These are phyloP conservation scores for Anthoscopus minutus DNA, from an alignment of 2,113 vertebrate genomes.

Conservation along the genomic window DNA sequence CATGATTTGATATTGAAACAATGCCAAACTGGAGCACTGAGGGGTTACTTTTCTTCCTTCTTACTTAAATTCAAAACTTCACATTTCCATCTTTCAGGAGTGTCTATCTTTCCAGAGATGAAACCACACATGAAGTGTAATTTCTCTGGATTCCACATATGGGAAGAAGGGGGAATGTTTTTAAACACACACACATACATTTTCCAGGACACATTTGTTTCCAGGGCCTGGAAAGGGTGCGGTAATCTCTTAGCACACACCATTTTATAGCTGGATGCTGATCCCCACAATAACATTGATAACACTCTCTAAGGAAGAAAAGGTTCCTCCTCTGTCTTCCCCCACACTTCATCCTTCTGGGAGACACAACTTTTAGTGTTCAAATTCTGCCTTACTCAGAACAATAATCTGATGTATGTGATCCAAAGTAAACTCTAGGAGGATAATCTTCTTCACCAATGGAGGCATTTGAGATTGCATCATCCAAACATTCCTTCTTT, in stretches of 20 bases:
- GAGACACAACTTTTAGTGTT: background rate
- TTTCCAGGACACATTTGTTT: background rate
- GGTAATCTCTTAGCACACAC: background rate
- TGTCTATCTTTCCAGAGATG: background rate
- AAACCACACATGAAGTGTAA: background rate
- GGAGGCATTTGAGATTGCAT: background rate
- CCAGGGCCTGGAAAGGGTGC: background rate
- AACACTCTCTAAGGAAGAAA: background rate
- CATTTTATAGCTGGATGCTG: background rate
- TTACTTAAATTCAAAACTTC: background rate
- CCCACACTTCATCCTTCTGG: background rate
- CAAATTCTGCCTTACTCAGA: background rate
- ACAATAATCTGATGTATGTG: background rate
- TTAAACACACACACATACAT: accelerated
- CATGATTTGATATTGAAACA: background rate
- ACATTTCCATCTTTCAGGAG: background rate
- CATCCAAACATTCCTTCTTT: background rate
- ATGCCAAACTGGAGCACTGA: background rate
- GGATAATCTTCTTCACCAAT: background rate
- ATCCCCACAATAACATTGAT: background rate
- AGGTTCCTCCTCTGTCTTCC: background rate
- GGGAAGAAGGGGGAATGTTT: background rate
- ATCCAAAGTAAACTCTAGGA: background rate
- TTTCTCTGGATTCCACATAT: background rate
- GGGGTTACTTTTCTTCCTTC: background rate